Conservation (phyloP, 2,888 invertebrate genomes). For the Cremastinae sp. region DNA sequence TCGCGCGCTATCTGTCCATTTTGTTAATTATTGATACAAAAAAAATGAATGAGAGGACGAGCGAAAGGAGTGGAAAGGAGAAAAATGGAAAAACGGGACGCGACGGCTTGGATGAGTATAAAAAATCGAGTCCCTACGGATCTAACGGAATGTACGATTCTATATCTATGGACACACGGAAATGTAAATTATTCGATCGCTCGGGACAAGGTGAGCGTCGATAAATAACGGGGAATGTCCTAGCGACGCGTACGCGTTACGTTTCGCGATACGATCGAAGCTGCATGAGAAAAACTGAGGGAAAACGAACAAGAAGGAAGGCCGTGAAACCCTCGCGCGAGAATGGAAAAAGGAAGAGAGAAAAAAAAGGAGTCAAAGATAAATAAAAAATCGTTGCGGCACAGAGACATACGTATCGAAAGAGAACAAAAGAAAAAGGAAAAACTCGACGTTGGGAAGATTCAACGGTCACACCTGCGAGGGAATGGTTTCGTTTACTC, state of each 20-base stretch:
- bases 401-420: slow-evolving; percentile 4
- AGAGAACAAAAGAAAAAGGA: neutral
- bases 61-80: neutral
- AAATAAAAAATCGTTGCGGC: slow-evolving; percentile 16
- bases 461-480: slow-evolving; percentile 5
- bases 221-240: slow-evolving; percentile 56
- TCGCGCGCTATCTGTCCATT: slow-evolving; percentile 40
- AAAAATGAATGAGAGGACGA: slow-evolving; percentile 14
- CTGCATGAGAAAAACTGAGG: slow-evolving; percentile 19
- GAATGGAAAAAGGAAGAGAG: slow-evolving; percentile 15
- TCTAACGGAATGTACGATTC: slow-evolving; percentile 7
- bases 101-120: slow-evolving; percentile 16
- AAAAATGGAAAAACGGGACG: slow-evolving; percentile 12
- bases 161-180: slow-evolving; percentile 19
- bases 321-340: slow-evolving; percentile 17
- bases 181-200: slow-evolving; percentile 61
- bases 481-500: neutral
- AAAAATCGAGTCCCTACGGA: slow-evolving; percentile 39
- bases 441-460: neutral
- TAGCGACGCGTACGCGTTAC: slow-evolving; percentile 38
- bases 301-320: slow-evolving; percentile 33
- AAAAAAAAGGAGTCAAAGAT: slow-evolving; percentile 2
- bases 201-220: slow-evolving; percentile 40
- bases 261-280: slow-evolving; percentile 8
- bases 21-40: slow-evolving; percentile 53